phyloP scores from a whole-genome alignment of 1,140 invertebrate genomes.

The Melipona quadrifasciata region DNA sequence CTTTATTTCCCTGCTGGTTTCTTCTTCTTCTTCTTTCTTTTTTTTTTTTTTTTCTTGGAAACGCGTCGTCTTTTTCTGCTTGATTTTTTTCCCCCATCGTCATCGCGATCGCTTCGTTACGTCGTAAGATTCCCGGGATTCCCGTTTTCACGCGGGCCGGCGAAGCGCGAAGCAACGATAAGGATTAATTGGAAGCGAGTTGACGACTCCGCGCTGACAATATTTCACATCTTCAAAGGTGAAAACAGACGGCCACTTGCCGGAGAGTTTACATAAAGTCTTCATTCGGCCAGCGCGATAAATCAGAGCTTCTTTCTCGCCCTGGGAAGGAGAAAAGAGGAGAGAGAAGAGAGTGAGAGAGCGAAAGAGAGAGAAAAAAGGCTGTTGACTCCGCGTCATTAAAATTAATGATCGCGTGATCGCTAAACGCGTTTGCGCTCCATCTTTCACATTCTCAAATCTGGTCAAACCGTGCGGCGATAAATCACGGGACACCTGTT shows the following conservation, averaged over 20 bases:
- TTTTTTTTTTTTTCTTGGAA: background rate
- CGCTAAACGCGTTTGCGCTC: constrained; percentile 39
- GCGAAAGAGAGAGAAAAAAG: background rate
- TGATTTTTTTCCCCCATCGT: background rate
- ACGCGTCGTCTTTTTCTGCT: background rate
- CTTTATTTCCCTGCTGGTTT: background rate
- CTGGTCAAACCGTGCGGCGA: constrained; percentile 10
- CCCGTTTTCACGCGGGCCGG: background rate
- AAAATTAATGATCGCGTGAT: constrained; percentile 55
- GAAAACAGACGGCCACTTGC: constrained; percentile 32
- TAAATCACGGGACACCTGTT: constrained; percentile 45
- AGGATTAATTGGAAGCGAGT: constrained; percentile 39
- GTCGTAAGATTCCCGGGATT: background rate
- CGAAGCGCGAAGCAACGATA: constrained; percentile 23
- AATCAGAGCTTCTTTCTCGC: constrained; percentile 33
- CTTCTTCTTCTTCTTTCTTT: no score
- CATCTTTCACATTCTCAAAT: constrained; percentile 22
- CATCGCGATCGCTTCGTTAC: background rate
- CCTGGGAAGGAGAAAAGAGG: background rate
- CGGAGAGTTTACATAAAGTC: constrained; percentile 42
- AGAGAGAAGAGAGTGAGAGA: background rate
- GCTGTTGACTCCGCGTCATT: constrained; percentile 36
- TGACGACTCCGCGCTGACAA: constrained; percentile 5
- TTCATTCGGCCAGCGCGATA: constrained; percentile 34
- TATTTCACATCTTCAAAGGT: constrained; percentile 30